Conservation (phyloP, 2,888 invertebrate genomes). For the Thysanoteuthis rhombus region DNA sequence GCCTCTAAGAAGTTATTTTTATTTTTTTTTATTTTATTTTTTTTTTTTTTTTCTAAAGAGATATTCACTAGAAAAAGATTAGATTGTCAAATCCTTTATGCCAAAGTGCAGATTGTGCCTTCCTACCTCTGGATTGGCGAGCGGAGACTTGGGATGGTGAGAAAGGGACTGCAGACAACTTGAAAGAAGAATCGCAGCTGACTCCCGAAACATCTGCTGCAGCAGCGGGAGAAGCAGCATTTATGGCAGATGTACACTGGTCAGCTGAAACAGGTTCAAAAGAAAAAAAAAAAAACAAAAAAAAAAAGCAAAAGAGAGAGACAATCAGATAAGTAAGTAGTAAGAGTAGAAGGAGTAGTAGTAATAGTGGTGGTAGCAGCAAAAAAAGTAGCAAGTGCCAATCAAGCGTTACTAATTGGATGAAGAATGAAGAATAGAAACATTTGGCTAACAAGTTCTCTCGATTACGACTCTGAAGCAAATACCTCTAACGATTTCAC, state of each 20-base stretch:
- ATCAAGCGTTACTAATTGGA: not conserved
- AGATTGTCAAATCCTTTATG: slow-evolving; percentile 50
- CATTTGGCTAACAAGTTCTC: too few species aligned
- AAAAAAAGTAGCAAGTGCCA: not conserved
- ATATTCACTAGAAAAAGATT: slow-evolving; percentile 42
- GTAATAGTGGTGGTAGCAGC: not conserved
- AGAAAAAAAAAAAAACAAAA: slow-evolving; percentile 1
- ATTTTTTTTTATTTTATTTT: too few species aligned
- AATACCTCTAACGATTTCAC: too few species aligned
- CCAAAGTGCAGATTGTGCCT: slow-evolving; percentile 47
- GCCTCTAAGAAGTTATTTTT: not conserved
- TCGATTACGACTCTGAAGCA: too few species aligned
- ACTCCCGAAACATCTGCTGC: slow-evolving; percentile 35
- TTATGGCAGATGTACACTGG: slow-evolving; percentile 42
- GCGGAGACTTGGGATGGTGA: slow-evolving; percentile 34
- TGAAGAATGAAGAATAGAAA: too few species aligned
- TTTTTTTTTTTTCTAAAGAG: too few species aligned
- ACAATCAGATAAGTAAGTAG: not conserved
- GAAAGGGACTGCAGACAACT: slow-evolving; percentile 21
- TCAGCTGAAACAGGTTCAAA: slow-evolving; percentile 38
- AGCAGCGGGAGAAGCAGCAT: slow-evolving; percentile 42
- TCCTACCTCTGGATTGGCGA: slow-evolving; percentile 59
- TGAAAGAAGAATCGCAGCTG: slow-evolving; percentile 41
- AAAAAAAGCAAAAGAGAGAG: not conserved
- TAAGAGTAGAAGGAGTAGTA: not conserved